phyloP scores from a whole-genome alignment of 2,888 invertebrate species.

The Epsilonema sp. region DNA sequence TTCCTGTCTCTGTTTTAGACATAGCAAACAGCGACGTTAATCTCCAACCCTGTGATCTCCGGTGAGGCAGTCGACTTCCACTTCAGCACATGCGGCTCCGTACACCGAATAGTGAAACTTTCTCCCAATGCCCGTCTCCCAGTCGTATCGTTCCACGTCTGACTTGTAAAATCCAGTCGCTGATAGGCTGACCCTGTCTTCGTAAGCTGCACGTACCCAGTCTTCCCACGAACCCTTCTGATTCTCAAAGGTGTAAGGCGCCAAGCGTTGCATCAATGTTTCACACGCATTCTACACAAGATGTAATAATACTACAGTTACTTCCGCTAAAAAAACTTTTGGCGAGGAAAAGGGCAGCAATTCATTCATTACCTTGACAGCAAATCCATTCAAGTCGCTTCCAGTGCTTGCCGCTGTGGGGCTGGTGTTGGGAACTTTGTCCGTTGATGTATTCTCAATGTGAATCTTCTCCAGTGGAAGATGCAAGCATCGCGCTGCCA shows the following conservation, averaged over 20 bases:
- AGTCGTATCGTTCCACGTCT: neutral
- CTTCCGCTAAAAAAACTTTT: too few relatives aligned
- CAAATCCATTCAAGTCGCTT: conserved; percentile 78
- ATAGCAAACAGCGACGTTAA: too few relatives aligned
- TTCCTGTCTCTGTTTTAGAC: neutral
- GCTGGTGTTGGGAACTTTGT: conserved; percentile 74
- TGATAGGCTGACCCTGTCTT: conserved; percentile 52
- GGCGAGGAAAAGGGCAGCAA: too few relatives aligned
- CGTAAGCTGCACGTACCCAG: conserved; percentile 54
- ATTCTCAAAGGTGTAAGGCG: conserved; percentile 50
- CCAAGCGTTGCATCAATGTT: conserved; percentile 48
- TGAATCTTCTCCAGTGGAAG: conserved; percentile 12
- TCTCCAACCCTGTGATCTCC: conserved; percentile 64
- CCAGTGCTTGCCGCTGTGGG: conserved; percentile 70
- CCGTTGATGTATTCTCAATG: conserved; percentile 58
- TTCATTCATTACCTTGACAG: conserved; percentile 37
- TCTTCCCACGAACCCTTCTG: conserved; percentile 61
- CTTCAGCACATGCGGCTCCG: conserved; percentile 65
- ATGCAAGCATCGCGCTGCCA: conserved; percentile 12
- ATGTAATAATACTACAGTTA: too few relatives aligned
- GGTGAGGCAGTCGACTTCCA: conserved; percentile 78
- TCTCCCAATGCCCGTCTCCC: conserved; percentile 41
- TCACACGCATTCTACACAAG: conserved; percentile 56
- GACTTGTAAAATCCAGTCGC: conserved; percentile 52
- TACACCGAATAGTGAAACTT: conserved; percentile 65